Base-by-base conservation (phyloP, 2,113 vertebrate genomes). In the Pontoporia blainvillei region DNA sequence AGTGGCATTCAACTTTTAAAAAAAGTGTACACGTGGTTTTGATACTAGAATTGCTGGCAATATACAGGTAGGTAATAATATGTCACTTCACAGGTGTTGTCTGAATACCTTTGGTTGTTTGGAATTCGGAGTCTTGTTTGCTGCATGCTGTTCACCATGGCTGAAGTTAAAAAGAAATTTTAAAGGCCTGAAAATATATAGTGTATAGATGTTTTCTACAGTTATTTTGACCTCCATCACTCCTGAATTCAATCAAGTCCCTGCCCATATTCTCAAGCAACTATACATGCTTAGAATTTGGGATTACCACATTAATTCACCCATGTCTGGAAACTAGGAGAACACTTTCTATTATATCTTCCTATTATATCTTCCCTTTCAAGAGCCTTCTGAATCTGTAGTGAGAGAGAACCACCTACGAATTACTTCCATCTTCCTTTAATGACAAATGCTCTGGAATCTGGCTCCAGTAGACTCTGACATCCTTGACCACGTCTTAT, bases 81-180 rank as follows among this genome's bases (percentile, higher is more conserved):
- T 25, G 91, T 88, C 0, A 0, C 61, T 95, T 36, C 8, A n/a
- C 49, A 31, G 0, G 61, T 17, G 66, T 71, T 94, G 94, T 98
- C 96, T 98, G 95, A 96, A 98, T 92, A 97, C 84, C 86, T 98
- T 96, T 97, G 97, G 97, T 93, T 96, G 94, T 96, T 97, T 62
- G 95, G 97, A 97, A 97, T 94, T 96, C 86, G 11, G 92, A 97
- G 75, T 94, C 94, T 29, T 21, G n/a, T 62, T 81, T 41, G 25
- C 52, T 31, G 41, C 18, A 27, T 6, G 27, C 86, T 93, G 29
- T 41, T 95, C 96, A 23, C 23, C 91, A 67, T 7, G 75, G 96
- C 85, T 95, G 95, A 98, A 97, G 94, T 86, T 95, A 49, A 73
- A 91, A 44, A 94, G 95, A 94, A 84, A 93, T 89, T 97, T 96